phyloP scores from a whole-genome alignment of 2,888 invertebrate species.

The Cyclophora punctaria region DNA sequence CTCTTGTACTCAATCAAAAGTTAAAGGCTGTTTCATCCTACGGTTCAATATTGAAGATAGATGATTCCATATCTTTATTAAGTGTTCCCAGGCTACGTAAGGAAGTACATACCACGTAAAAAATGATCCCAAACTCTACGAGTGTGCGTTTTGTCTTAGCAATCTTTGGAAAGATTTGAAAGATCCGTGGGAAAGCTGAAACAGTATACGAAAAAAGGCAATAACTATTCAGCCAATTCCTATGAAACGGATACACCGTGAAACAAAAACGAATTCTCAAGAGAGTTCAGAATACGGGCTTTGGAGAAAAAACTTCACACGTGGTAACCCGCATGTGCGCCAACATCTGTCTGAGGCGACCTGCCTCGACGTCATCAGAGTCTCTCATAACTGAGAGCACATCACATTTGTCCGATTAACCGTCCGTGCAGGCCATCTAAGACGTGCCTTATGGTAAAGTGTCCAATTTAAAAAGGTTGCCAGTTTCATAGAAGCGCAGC shows the following conservation, averaged over 20 bases:
- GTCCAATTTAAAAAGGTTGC: constrained; percentile 28
- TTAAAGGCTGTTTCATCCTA: too few relatives aligned
- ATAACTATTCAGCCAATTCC: too few relatives aligned
- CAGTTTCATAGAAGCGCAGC: constrained; percentile 6
- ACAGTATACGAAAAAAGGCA: too few relatives aligned
- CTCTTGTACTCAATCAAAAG: too few relatives aligned
- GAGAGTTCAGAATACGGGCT: constrained; percentile 26
- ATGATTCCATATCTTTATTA: too few relatives aligned
- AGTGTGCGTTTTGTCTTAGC: too few relatives aligned
- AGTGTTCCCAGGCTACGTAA: too few relatives aligned
- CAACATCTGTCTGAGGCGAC: constrained; percentile 40
- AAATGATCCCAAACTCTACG: too few relatives aligned
- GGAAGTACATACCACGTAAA: too few relatives aligned
- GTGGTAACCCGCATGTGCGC: constrained; percentile 61
- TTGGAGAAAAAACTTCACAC: constrained; percentile 39
- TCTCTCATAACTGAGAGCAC: constrained; percentile 6
- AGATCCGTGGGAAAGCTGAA: too few relatives aligned
- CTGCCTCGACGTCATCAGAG: constrained; percentile 17
- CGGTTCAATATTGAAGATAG: too few relatives aligned
- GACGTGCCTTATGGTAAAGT: constrained; percentile 31
- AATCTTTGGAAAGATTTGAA: too few relatives aligned
- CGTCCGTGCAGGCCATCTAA: constrained; percentile 31
- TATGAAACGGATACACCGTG: constrained; percentile 2
- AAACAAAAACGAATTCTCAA: constrained; percentile 34
- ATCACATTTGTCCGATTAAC: background rate